Conservation (phyloP, 2,888 invertebrate species). For the Tipula unca region DNA sequence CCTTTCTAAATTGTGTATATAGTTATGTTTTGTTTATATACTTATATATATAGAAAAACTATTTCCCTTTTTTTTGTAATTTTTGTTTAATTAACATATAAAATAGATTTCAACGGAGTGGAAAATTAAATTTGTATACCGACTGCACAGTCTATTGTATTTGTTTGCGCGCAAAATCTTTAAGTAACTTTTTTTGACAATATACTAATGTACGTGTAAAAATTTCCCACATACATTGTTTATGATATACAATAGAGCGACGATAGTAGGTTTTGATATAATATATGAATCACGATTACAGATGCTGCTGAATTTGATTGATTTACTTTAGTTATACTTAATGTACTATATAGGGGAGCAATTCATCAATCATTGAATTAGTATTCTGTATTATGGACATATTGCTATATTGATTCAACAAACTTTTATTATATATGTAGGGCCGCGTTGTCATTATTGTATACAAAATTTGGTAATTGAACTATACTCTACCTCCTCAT, state of each 20-base stretch:
- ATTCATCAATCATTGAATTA: not conserved
- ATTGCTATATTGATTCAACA: not conserved
- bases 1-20: not conserved
- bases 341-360: not conserved
- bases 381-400: not conserved
- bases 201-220: not conserved
- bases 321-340: not conserved
- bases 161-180: not conserved
- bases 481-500: not conserved
- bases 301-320: not conserved
- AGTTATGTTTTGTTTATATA: not conserved
- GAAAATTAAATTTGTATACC: not conserved
- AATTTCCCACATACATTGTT: not conserved
- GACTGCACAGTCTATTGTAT: not conserved
- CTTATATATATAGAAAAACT: not conserved
- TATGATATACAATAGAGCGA: not conserved
- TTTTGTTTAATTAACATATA: not conserved
- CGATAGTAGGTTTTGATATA: too few relatives aligned
- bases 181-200: not conserved
- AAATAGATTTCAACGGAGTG: not conserved
- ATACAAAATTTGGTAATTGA: not conserved
- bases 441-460: not conserved
- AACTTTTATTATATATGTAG: not conserved
- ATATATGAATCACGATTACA: not conserved
- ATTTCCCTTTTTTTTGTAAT: not conserved